Percentiles rank a stretch among this genome's conserved stretches.
Conservation (phyloP, 2,888 invertebrate genomes). For the Clunio marinus region DNA sequence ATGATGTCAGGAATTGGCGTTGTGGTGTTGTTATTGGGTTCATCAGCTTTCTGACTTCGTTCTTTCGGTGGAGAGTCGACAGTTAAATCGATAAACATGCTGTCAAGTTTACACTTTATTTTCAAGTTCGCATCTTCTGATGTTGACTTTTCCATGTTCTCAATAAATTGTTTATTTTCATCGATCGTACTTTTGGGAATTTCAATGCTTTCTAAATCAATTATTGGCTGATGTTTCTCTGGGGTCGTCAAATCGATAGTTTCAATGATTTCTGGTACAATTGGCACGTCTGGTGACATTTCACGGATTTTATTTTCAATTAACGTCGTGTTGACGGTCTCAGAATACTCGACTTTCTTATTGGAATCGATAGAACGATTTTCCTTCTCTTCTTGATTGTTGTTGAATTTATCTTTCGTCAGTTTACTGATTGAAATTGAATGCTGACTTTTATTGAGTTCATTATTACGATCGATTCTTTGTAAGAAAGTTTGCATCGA, state of each 20-base stretch:
- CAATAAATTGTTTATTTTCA: conserved; percentile 43
- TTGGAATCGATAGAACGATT: conserved; percentile 41
- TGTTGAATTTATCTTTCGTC: conserved; percentile 40
- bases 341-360: conserved; percentile 46
- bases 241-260: conserved; percentile 50
- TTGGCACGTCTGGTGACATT: conserved; percentile 29
- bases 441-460: conserved; percentile 22
- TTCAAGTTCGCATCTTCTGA: conserved; percentile 7
- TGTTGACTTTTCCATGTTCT: conserved; percentile 41
- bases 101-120: conserved; percentile 30
- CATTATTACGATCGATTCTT: conserved; percentile 45
- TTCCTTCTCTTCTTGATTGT: conserved; percentile 44
- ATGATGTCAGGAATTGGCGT: conserved; percentile 48
- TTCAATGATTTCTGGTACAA: conserved; percentile 45
- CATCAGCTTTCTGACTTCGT: conserved; percentile 45
- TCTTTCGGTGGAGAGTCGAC: conserved; percentile 38
- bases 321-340: conserved; percentile 47
- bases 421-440: conserved; percentile 42
- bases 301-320: conserved; percentile 44
- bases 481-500: conserved; percentile 67
- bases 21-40: conserved; percentile 43
- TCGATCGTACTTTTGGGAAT: conserved; percentile 45
- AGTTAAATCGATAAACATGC: conserved; percentile 40
- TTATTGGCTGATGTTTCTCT: conserved; percentile 46
- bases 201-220: conserved; percentile 46